These are phyloP conservation scores for Sinocyclocheilus anophthalmus DNA, from an alignment of 2,113 vertebrate genomes.

Conservation along the genomic window DNA sequence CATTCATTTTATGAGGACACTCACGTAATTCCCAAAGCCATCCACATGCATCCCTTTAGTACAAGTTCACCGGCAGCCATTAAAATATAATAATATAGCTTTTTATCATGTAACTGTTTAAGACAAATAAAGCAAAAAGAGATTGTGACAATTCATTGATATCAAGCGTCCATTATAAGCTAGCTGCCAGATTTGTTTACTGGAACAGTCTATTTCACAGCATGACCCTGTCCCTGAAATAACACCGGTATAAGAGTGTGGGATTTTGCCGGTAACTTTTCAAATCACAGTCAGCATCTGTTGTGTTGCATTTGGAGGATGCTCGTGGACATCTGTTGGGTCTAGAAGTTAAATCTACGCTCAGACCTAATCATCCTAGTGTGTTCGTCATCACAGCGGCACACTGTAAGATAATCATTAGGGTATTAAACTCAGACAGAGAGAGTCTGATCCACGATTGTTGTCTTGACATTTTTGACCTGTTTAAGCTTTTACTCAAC, in stretches of 20 bases:
- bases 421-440: constrained; percentile 26
- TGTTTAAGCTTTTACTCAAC: neutral
- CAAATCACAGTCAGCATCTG: constrained; percentile 75
- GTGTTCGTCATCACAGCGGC: constrained; percentile 19
- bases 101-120: neutral
- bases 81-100: neutral
- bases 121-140: constrained; percentile 8
- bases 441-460: neutral
- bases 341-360: constrained; percentile 59
- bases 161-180: neutral
- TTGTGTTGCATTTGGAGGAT: constrained; percentile 62
- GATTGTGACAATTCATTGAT: constrained; percentile 17
- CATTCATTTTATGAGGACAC: constrained; percentile 26
- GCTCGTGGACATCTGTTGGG: constrained; percentile 70
- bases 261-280: constrained; percentile 57
- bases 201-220: neutral
- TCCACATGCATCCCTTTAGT: constrained; percentile 3
- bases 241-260: constrained; percentile 12
- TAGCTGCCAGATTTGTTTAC: constrained; percentile 26
- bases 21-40: neutral
- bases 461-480: constrained; percentile 2
- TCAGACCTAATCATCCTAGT: constrained; percentile 34
- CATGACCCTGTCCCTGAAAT: constrained; percentile 1
- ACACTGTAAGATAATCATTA: constrained; percentile 42
- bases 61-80: neutral